Conservation (phyloP, 2,888 invertebrate species). For the Diarsia mendica region DNA sequence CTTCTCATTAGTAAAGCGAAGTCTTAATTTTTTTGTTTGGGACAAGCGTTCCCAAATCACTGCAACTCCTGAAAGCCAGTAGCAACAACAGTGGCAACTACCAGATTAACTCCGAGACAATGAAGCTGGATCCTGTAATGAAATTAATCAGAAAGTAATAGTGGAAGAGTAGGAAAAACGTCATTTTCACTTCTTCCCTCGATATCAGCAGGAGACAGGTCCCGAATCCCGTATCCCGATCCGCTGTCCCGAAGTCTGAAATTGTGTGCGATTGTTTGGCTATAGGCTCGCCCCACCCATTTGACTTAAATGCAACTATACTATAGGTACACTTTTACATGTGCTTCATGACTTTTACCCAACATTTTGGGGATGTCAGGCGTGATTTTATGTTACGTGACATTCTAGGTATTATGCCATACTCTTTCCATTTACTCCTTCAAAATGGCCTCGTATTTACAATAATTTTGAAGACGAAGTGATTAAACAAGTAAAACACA, state of each 20-base stretch:
- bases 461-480: constrained; percentile 30
- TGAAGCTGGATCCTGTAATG: too few relatives aligned
- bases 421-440: neutral
- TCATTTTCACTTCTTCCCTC: too few relatives aligned
- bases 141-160: too few relatives aligned
- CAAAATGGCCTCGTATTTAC: constrained; percentile 18
- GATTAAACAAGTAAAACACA: constrained; percentile 48
- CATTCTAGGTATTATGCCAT: neutral
- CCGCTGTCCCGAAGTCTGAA: neutral
- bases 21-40: neutral
- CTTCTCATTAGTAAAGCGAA: neutral
- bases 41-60: too few relatives aligned
- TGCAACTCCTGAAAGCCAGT: too few relatives aligned
- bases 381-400: neutral
- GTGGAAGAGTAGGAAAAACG: too few relatives aligned
- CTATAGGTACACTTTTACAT: neutral
- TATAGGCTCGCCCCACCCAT: neutral
- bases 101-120: too few relatives aligned
- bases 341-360: too few relatives aligned
- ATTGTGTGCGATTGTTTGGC: neutral
- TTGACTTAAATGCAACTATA: neutral
- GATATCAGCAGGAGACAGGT: too few relatives aligned
- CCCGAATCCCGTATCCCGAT: too few relatives aligned
- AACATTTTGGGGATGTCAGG: neutral
- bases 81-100: too few relatives aligned